Percentiles rank a stretch among this genome's conserved stretches.
These are phyloP conservation scores for Philantomba maxwellii DNA, from an alignment of 2,113 vertebrate species.

Conservation along the genomic window DNA sequence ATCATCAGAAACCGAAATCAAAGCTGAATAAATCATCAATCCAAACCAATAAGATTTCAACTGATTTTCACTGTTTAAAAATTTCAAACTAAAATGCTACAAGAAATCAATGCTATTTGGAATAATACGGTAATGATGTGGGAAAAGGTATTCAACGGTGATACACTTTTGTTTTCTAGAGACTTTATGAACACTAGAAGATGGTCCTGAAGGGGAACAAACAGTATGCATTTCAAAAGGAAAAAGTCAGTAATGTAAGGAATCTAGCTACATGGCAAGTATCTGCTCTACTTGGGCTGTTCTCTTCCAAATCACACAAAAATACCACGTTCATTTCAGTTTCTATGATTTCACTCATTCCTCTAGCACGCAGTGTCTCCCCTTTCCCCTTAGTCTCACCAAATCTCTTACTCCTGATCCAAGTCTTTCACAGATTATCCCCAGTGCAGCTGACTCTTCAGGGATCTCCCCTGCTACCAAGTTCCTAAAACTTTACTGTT, in stretches of 20 bases:
- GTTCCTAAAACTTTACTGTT: not conserved
- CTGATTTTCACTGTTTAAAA: constrained; percentile 1
- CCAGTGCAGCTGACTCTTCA: not conserved
- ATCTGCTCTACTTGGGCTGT: not conserved
- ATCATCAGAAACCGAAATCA: not conserved
- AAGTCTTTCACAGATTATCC: not conserved
- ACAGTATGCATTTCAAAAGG: constrained; percentile 6
- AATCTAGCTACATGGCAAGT: not conserved
- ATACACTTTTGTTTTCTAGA: not conserved
- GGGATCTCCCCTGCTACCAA: not conserved
- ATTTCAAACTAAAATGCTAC: constrained; percentile 34
- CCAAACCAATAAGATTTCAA: not conserved
- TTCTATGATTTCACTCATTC: not conserved
- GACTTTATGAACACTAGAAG: not conserved
- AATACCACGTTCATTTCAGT: not conserved
- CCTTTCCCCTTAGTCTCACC: not conserved
- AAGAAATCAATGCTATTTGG: constrained; percentile 6
- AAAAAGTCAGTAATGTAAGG: not conserved
- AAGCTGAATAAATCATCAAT: not conserved
- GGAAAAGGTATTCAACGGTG: not conserved
- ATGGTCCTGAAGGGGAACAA: not conserved
- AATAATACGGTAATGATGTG: not conserved
- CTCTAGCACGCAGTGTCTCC: not conserved
- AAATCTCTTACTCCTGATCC: not conserved
- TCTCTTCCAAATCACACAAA: not conserved